Conservation (phyloP, 2,797 vertebrate genomes). For the Rhinichthys osculus region DNA sequence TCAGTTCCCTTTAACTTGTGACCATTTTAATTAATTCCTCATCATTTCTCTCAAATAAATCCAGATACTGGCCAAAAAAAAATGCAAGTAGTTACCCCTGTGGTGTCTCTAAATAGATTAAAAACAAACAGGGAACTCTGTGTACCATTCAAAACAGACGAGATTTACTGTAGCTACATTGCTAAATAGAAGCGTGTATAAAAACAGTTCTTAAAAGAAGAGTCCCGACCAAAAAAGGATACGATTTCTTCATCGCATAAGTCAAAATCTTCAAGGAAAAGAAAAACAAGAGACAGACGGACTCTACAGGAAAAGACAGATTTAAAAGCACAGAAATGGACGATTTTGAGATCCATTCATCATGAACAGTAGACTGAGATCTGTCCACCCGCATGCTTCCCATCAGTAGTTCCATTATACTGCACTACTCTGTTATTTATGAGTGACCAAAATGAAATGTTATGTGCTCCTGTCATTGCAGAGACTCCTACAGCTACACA, state of each 20-base stretch:
- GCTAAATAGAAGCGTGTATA: slow-evolving; percentile 64
- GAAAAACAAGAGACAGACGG: too few relatives aligned
- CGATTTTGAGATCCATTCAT: neutral
- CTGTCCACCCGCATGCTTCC: neutral
- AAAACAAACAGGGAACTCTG: neutral
- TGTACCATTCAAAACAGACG: slow-evolving; percentile 29
- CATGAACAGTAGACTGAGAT: neutral
- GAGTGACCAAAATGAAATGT: slow-evolving; percentile 22
- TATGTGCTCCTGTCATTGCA: neutral
- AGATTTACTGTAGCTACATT: slow-evolving; percentile 67
- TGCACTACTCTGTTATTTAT: slow-evolving; percentile 24
- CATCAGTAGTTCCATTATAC: slow-evolving; percentile 6
- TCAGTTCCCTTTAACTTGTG: neutral
- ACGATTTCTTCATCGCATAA: slow-evolving; percentile 69
- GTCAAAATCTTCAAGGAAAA: slow-evolving; percentile 27
- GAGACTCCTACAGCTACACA: neutral
- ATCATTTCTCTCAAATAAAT: neutral
- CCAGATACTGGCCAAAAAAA: neutral
- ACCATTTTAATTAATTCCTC: neutral
- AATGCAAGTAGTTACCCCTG: neutral
- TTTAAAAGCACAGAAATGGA: slow-evolving; percentile 54
- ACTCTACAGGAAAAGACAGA: slow-evolving; percentile 1
- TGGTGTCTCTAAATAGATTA: slow-evolving; percentile 10
- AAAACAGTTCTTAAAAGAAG: slow-evolving; percentile 73
- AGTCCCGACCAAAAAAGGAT: slow-evolving; percentile 69